Base-by-base conservation (phyloP, 2,888 invertebrate species). In the Zootermopsis nevadensis region DNA sequence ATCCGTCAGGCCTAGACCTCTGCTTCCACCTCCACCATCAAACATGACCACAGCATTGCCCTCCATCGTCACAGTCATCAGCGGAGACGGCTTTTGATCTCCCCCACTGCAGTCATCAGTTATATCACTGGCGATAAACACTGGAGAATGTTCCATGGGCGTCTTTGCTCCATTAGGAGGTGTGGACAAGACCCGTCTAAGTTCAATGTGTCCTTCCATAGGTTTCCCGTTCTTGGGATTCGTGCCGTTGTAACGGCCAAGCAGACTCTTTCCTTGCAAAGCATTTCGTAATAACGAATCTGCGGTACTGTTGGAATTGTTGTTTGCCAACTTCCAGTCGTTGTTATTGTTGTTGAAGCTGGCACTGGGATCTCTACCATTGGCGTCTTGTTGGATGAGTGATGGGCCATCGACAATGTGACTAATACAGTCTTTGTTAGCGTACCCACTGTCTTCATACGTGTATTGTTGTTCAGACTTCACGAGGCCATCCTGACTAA, bases 281-380 rank as follows among this genome's bases (percentile, higher is more conserved):
- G 96, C 96, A 88, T 94, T 96, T 86, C 96, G 91, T 85, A 97
- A 89, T 85, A 97, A 90, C 48, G 96, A 96, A 88, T 96, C 96
- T 31, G 95, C 90, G 8, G 91, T 90, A 86, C 87, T 27, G 87
- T 87, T 85, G 82, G 85, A 85, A 87, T 94, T 95, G 89, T 95
- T 94, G 88, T 95, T 94, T 83, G 94, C 94, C 88, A 94, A 92
- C 88, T 95, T 95, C 94, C 95, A 95, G 89, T 96, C 95, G 89
- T 96, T 95, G 89, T 95, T 95, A 88, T 95, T 95, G 87, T 95
- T 93, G 88, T 93, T 92, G 89, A 91, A 53, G n/a, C 69, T 67
- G n/a, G 60, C 35, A 35, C n/a, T 80, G 48, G 81, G 76, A 38
- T 77, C 60, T 22, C 72, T 55, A 15, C 66, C 35, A 38, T n/a